These are phyloP conservation scores for Diacarnus erythraeanus DNA, from an alignment of 37 sponge, comb jelly and placozoan genomes.

Conservation along the genomic window DNA sequence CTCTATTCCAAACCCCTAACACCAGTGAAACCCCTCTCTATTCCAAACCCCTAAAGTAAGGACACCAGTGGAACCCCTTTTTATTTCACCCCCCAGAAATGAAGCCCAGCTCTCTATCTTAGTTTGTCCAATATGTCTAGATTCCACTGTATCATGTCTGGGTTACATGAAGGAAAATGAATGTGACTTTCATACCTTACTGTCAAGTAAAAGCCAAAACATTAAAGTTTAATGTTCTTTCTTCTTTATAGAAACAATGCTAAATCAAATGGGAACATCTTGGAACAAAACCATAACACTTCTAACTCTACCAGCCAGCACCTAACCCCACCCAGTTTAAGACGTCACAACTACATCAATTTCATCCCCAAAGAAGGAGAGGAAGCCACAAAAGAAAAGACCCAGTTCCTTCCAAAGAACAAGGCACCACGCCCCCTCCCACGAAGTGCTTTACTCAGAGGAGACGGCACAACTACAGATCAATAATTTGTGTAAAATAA, in stretches of 20 bases:
- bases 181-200: too few relatives aligned
- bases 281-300: background rate
- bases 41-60: too few relatives aligned
- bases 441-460: background rate
- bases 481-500: background rate
- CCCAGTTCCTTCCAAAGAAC: background rate
- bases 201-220: too few relatives aligned
- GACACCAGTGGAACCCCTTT: too few relatives aligned
- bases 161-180: too few relatives aligned
- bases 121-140: too few relatives aligned
- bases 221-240: background rate
- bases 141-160: too few relatives aligned
- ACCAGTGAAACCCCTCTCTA: too few relatives aligned
- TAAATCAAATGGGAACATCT: background rate
- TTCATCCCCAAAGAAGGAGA: slow-evolving; percentile 2
- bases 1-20: too few relatives aligned
- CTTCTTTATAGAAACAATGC: slow-evolving; percentile 2
- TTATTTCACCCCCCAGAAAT: too few relatives aligned
- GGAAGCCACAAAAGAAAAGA: background rate
- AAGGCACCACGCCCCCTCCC: slow-evolving; percentile 2
- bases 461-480: background rate
- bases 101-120: too few relatives aligned
- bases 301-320: background rate
- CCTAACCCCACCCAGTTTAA: background rate
- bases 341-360: slow-evolving; percentile 17